phyloP scores from a whole-genome alignment of 2,113 vertebrate species.

The Pterocles orientalis region DNA sequence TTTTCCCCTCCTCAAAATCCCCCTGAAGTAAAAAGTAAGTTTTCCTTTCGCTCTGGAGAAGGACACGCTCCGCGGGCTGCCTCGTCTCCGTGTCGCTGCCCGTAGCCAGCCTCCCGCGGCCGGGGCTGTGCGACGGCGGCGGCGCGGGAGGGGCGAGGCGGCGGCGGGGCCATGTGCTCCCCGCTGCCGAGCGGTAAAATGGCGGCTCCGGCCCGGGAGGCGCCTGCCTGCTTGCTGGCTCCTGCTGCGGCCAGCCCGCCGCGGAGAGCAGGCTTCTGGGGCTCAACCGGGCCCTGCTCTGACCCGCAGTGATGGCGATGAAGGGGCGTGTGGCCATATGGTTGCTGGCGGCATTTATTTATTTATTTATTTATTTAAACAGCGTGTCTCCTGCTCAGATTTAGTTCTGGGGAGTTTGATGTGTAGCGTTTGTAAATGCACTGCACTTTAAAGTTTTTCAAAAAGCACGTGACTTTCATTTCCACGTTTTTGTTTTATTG shows the following conservation, averaged over 20 bases:
- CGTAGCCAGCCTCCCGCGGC: neutral
- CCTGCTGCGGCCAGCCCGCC: no score
- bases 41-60: neutral
- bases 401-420: neutral
- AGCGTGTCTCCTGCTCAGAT: no score
- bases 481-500: no score
- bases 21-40: conserved; percentile 22
- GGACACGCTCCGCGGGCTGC: no score
- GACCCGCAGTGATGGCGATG: rapidly evolving
- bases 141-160: neutral
- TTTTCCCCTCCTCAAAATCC: neutral
- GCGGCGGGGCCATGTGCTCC: neutral
- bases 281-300: neutral
- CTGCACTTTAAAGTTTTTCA: neutral
- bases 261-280: no score
- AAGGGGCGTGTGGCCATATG: no score
- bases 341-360: neutral
- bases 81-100: neutral
- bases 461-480: neutral
- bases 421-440: neutral
- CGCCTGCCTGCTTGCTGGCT: neutral
- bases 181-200: neutral
- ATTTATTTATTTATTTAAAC: neutral
- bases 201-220: neutral
- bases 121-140: neutral